A percentile compares a stretch with the other conserved stretches of the same genome.
Evolutionary conservation across 2,888 invertebrate species (phyloP).

Genomic region (Himalopsyche anomala): DNA sequence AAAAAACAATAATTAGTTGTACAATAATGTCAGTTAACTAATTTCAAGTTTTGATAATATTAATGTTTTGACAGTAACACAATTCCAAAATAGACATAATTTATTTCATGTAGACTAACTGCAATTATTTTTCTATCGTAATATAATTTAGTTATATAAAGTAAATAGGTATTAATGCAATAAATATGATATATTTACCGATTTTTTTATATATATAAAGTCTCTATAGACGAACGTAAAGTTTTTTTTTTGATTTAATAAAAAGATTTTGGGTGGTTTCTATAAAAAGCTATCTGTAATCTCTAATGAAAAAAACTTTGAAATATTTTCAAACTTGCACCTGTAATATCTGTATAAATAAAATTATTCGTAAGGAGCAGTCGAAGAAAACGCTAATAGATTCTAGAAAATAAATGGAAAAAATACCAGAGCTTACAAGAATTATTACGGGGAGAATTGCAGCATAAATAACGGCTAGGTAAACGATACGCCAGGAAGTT

Average conservation of each 20-base stretch:
- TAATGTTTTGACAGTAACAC: too few relatives aligned
- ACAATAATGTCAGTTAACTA: too few relatives aligned
- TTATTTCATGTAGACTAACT: too few relatives aligned
- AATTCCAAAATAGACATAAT: too few relatives aligned
- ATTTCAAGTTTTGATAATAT: too few relatives aligned
- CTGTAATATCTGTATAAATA: neutral
- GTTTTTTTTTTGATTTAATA: slow-evolving; percentile 51
- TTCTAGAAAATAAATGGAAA: slow-evolving; percentile 36
- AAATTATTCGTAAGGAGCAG: neutral
- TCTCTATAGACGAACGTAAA: neutral
- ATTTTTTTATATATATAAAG: too few relatives aligned
- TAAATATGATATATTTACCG: too few relatives aligned
- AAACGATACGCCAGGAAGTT: slow-evolving; percentile 33
- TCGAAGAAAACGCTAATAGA: slow-evolving; percentile 44
- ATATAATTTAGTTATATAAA: too few relatives aligned
- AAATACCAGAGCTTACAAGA: slow-evolving; percentile 1
- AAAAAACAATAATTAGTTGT: too few relatives aligned
- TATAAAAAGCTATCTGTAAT: too few relatives aligned
- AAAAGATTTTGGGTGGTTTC: slow-evolving; percentile 50
- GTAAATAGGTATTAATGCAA: too few relatives aligned
- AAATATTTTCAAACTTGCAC: slow-evolving; percentile 16
- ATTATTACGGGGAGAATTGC: neutral
- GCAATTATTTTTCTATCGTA: too few relatives aligned
- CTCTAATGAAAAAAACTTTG: slow-evolving; percentile 55
- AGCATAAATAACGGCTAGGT: slow-evolving; percentile 50